Evolutionary conservation across 2,888 invertebrate genomes (phyloP), one percentile per base, ranked within the genome.

Genomic region (Cosmia pyralina): DNA sequence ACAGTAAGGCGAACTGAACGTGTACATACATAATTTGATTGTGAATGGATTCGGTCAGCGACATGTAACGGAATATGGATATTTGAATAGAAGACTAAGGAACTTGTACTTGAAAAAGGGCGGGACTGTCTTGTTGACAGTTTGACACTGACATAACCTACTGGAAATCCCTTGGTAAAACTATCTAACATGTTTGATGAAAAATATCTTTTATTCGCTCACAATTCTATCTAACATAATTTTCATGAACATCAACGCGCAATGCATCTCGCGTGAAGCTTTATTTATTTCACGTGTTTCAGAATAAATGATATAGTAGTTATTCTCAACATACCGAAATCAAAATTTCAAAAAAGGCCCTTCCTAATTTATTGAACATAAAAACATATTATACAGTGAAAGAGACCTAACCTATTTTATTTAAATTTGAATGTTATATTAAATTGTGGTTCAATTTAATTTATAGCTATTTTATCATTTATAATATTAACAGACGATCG

Each of bases 1-100:
- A 75, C 76, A 85, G 95, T 88, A 96, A 97, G 88, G 92, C 94
- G 75, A 93, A 94, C 85, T 92, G 96, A 90, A 80, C 82, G 77
- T 80, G 80, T 65, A 75, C 76, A 81, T 83, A 84, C 81, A 78
- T 79, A 81, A 84, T 81, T 78, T 72, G 69, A 82, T 77, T 77
- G 77, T 73, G 79, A 84, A 84, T 80, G 69, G 80, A 84, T 73
- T 77, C 81, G 81, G 75, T 80, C 82, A 80, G 75, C 80, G 84
- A 77, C 82, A 69, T 64, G 71, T 85, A 85, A 86, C 85, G 87
- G 87, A 87, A 74, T 73, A 85, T 82, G 76, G 81, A 78, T 73
- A 76, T 81, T 83, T 81, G 72, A 75, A 73, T 77, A 73, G 72
- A 73, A 70, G 65, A 66, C 48, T 70, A 78, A 69, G 55, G 62